A percentile compares a stretch with the other conserved stretches of the same genome.
Conservation (phyloP, 2,113 vertebrate species). For the Tachuris rubrigastra region DNA sequence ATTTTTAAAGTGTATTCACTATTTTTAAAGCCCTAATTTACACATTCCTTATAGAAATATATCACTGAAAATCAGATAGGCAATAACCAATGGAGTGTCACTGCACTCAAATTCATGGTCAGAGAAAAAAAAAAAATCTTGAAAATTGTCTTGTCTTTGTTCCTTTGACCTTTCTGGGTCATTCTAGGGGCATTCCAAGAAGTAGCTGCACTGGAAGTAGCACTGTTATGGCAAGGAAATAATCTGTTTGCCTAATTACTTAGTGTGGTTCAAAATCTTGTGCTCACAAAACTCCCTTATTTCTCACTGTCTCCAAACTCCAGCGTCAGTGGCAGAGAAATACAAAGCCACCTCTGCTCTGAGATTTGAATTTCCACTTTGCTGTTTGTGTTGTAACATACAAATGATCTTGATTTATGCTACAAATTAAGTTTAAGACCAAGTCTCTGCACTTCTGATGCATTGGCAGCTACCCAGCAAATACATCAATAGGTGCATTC, state of each 20-base stretch:
- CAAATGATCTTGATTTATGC: neutral
- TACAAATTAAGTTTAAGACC: neutral
- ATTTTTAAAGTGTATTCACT: neutral
- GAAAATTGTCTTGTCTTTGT: neutral
- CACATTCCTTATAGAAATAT: neutral
- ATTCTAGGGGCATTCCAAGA: neutral
- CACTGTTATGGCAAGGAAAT: neutral
- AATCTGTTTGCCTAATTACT: neutral
- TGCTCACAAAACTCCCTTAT: neutral
- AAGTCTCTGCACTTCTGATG: neutral
- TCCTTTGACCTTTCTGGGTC: neutral
- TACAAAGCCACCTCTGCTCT: neutral
- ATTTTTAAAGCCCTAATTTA: conserved; percentile 3
- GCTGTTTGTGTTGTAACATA: neutral
- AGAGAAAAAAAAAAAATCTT: neutral
- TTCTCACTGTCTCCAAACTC: neutral
- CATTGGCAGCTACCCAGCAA: neutral
- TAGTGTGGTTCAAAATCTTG: neutral
- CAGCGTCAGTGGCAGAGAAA: neutral
- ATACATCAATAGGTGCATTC: neutral
- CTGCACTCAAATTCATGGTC: neutral
- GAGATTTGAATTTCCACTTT: neutral
- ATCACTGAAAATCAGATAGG: neutral
- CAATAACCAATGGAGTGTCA: neutral
- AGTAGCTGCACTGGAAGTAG: neutral